These are phyloP conservation scores for Muscicapa adusta DNA, from an alignment of 2,113 vertebrate species.

Conservation along the genomic window DNA sequence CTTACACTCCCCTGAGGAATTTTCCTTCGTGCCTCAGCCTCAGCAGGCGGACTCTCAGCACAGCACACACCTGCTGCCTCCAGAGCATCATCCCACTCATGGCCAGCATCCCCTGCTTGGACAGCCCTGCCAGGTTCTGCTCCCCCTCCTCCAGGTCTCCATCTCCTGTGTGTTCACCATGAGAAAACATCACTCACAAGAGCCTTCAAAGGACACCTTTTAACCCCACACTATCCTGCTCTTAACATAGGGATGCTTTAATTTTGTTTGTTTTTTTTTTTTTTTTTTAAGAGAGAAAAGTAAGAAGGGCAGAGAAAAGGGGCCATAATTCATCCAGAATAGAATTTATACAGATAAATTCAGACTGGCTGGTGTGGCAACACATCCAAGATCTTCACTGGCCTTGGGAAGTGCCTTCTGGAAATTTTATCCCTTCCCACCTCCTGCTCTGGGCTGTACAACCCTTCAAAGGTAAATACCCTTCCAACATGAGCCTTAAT, in stretches of 20 bases:
- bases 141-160: conserved; percentile 70
- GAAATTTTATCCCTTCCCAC: background rate
- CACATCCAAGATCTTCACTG: background rate
- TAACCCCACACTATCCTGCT: background rate
- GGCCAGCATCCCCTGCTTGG: conserved; percentile 23
- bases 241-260: rapidly evolving
- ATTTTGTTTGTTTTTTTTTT: no score
- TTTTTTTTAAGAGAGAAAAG: background rate
- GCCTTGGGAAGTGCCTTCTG: background rate
- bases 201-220: background rate
- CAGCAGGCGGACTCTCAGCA: conserved; percentile 83
- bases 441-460: background rate
- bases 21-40: conserved; percentile 81
- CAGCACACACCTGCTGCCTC: conserved; percentile 83
- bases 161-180: conserved; percentile 65
- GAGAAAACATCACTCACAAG: conserved; percentile 73
- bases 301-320: background rate
- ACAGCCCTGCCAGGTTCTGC: conserved; percentile 57
- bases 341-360: background rate
- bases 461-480: background rate
- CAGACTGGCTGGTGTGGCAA: background rate
- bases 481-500: background rate
- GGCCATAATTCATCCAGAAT: background rate
- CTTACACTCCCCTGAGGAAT: conserved; percentile 66
- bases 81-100: conserved; percentile 75